These are phyloP conservation scores for Scomberomorus guttatus DNA, from an alignment of 2,797 vertebrate genomes.

Conservation along the genomic window DNA sequence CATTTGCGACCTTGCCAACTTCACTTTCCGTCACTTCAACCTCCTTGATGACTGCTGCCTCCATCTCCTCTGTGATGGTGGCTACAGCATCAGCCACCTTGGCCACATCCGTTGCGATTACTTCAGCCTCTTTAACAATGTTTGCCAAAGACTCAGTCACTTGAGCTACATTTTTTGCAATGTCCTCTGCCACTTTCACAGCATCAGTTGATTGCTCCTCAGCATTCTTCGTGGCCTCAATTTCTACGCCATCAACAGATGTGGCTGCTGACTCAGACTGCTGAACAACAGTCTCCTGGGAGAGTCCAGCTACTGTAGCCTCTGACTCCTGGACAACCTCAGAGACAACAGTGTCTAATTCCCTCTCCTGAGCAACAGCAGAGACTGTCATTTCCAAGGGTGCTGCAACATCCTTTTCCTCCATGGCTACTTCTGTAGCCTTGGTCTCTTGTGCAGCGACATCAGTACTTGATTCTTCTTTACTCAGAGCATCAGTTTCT, in stretches of 20 bases:
- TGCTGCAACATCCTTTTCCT: conserved; percentile 11
- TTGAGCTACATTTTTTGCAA: conserved; percentile 23
- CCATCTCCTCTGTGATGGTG: conserved; percentile 29
- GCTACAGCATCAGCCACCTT: conserved; percentile 31
- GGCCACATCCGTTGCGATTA: conserved; percentile 32
- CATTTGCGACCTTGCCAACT: conserved; percentile 10
- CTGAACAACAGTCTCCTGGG: conserved; percentile 19
- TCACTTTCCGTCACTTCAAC: background rate
- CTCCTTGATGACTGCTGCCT: conserved; percentile 29
- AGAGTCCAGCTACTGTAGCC: background rate
- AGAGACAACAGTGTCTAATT: conserved; percentile 22
- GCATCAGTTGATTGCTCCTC: conserved; percentile 12
- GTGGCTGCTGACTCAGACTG: conserved; percentile 29
- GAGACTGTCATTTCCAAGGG: conserved; percentile 13
- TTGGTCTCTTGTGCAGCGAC: background rate
- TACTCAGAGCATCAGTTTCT: conserved; percentile 23
- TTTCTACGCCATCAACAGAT: conserved; percentile 1
- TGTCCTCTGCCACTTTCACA: conserved; percentile 31
- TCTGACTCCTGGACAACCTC: conserved; percentile 16
- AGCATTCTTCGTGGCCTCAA: conserved; percentile 15
- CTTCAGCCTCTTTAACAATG: conserved; percentile 43
- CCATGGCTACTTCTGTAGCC: conserved; percentile 15
- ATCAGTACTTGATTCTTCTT: conserved; percentile 22
- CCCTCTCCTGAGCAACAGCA: conserved; percentile 22
- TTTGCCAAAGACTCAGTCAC: conserved; percentile 33